A percentile compares a stretch with the other conserved stretches of the same genome.
These are phyloP conservation scores for Limosa lapponica DNA, from an alignment of 2,797 vertebrate genomes.

Conservation along the genomic window DNA sequence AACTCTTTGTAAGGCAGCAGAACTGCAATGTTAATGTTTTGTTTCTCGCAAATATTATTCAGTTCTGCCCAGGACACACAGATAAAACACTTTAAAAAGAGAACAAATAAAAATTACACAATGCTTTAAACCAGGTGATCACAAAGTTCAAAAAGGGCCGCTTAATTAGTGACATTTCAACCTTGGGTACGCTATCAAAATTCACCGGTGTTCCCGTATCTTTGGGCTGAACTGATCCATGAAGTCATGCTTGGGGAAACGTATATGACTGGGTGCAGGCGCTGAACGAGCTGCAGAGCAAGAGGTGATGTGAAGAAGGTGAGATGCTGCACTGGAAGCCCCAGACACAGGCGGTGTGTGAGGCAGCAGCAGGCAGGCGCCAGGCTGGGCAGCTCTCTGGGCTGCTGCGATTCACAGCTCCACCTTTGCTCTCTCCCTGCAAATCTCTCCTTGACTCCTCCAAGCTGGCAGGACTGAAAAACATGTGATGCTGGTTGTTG, in stretches of 20 bases:
- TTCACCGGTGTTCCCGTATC: neutral
- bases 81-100: neutral
- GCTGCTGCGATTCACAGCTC: neutral
- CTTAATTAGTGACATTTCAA: neutral
- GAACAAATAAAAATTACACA: neutral
- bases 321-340: neutral
- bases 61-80: neutral
- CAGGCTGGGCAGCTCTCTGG: neutral
- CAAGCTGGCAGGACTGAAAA: neutral
- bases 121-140: neutral
- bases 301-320: accelerated
- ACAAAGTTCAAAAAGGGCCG: neutral
- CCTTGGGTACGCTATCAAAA: neutral
- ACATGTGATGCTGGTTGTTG: accelerated
- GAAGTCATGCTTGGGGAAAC: neutral
- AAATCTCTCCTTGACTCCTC: neutral
- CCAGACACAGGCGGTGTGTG: accelerated
- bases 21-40: neutral
- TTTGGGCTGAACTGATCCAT: neutral
- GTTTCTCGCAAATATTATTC: neutral
- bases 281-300: neutral
- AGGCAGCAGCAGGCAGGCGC: neutral
- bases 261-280: accelerated
- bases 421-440: neutral
- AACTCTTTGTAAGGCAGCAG: neutral